Evolutionary conservation across 2,113 vertebrate genomes (phyloP), one percentile per base, ranked within the genome.

Genomic region (Solea senegalensis): DNA sequence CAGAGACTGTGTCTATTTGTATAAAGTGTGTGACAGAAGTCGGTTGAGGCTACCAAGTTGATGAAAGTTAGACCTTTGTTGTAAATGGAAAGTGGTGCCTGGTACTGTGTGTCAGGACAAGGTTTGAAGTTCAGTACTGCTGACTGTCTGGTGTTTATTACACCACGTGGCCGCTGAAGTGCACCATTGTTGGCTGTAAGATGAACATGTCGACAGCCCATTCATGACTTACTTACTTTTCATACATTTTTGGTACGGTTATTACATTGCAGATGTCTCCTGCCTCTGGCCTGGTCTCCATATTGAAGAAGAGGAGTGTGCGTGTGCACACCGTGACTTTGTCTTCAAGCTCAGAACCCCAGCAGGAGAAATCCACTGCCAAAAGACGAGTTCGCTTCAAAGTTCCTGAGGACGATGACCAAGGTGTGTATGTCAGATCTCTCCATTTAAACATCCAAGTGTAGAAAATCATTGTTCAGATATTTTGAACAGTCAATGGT

Each of bases 361-460:
- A 0, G 64, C 90, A 90, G 16, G 90, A 92, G 53, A 96, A 90
- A 81, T 80, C 90, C 27, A 43, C 70, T 16, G 84, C 93, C 16
- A 98, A 96, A 80, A 95, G 96, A 86, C 95, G 95, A 74, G 98
- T 99, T 67, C 91, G 93, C 69, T 99, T 99, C 91, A 95, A 93
- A 86, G 95, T 97, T 77, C 95, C 95, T 63, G 95, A 97, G 0
- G 96, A 99, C 4, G 79, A 81, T 68, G 97, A 99, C 63, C 94
- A 94, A 69, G 98, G 97, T 99, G 88, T 10, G 78, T 80, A 16
- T 79, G 28, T 65, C 10, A 59, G 4, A n/a, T 57, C 4, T 15
- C 12, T 45, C 2, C 6, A 50, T 61, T 12, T 64, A 63, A 5
- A 16, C 7, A 76, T 10, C 7, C 9, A 44, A 34, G 27, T 53